Base-by-base conservation (phyloP, 2,888 invertebrate genomes). In the Ophion ventricosus region DNA sequence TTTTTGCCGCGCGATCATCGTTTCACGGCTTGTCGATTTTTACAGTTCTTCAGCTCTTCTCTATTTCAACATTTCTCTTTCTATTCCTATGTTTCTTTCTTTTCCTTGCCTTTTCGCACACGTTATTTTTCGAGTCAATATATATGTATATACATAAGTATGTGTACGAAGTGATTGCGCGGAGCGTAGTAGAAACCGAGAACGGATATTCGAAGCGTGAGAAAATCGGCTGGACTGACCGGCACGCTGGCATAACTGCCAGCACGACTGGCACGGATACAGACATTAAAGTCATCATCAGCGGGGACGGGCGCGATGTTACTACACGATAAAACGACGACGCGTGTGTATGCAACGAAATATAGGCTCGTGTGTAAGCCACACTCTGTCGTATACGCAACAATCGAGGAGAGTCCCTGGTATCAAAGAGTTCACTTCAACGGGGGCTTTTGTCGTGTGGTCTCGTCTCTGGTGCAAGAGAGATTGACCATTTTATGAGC, bases 231-330 rank as follows among this genome's bases (percentile, higher is more conserved):
- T 82, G 84, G 69, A 84, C 81, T 81, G 70, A 72, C 86, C 87
- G 87, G 86, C 87, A 86, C 87, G 84, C 82, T 82, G 86, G 85
- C 87, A 86, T 89, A 88, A 89, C 90, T 82, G 88, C 89, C 89
- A 73, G 73, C 80, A 66, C 80, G 92, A 92, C 92, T 92, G 91
- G 92, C 88, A 92, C 93, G 93, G 93, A 93, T 93, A 93, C 92
- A 90, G 90, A 91, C 91, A 92, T 93, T 93, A 93, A 91, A 92
- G 89, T 90, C 90, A 92, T 92, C 93, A 92, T 88, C 89, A 88
- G 26, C 66, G 69, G 49, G 87, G 75, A 64, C 83, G 86, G 86
- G 73, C 69, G 72, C 66, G 56, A 25, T 40, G 29, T 54, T 56
- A 59, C 75, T 59, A 43, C 56, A 67, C 74, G 72, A 66, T 59